These are phyloP conservation scores for Pelmatolapia mariae DNA, from an alignment of 2,113 vertebrate species.

Conservation along the genomic window DNA sequence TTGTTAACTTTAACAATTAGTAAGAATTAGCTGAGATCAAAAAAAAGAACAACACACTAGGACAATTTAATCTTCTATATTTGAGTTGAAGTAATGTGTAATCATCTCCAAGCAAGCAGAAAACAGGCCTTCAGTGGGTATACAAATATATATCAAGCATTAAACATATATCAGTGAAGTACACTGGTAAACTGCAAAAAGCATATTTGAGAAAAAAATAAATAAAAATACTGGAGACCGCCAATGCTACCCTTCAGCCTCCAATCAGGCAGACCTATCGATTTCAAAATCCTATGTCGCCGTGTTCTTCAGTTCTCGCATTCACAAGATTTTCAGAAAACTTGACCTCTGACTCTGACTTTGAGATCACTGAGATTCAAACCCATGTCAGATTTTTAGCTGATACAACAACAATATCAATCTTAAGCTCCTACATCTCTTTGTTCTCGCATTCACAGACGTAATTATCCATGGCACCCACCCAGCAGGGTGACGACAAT, in stretches of 20 bases:
- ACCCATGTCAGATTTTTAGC: background rate
- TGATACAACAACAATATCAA: fast-evolving
- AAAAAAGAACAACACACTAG: background rate
- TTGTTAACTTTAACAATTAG: background rate
- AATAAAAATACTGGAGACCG: background rate
- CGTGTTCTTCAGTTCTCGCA: background rate
- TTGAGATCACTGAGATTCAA: background rate
- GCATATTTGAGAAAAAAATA: fast-evolving
- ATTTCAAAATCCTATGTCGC: background rate
- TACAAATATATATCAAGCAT: background rate
- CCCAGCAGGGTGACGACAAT: fast-evolving
- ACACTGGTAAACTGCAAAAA: background rate
- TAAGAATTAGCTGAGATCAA: background rate
- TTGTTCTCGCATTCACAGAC: background rate
- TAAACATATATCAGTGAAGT: background rate
- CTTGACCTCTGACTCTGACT: background rate
- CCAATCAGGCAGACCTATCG: background rate
- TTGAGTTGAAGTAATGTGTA: background rate
- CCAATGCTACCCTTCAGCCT: background rate
- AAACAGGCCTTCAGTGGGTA: background rate
- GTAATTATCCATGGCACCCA: background rate
- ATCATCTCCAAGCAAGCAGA: background rate
- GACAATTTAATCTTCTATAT: background rate
- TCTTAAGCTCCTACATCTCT: background rate
- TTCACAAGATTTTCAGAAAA: background rate